Conservation (phyloP, 2,797 vertebrate genomes). For the Anguilla megastoma region DNA sequence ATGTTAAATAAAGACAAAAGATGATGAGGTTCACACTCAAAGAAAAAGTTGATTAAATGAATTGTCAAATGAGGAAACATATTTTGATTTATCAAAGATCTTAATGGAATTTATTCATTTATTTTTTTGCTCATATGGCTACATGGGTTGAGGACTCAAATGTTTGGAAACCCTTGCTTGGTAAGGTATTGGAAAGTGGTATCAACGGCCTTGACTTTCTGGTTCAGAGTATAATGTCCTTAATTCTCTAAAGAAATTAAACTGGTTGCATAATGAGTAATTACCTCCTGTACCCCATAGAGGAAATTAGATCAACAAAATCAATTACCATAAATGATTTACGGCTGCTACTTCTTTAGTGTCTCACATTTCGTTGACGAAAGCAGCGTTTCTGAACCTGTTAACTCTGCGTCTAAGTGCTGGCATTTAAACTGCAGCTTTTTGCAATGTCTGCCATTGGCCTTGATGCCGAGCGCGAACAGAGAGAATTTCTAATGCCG, state of each 20-base stretch:
- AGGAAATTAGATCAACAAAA: background rate
- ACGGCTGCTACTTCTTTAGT: background rate
- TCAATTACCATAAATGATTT: background rate
- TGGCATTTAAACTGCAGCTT: conserved; percentile 11
- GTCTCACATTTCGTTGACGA: background rate
- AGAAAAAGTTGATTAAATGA: too few species aligned
- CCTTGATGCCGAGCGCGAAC: conserved; percentile 28
- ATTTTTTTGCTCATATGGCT: too few species aligned
- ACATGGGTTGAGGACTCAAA: too few species aligned
- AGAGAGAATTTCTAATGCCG: conserved; percentile 25
- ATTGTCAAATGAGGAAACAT: too few species aligned
- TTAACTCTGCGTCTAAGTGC: background rate
- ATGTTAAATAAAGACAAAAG: too few species aligned
- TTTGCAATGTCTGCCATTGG: background rate
- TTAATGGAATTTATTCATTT: too few species aligned
- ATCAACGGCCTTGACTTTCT: background rate
- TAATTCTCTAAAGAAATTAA: background rate
- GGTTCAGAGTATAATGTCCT: background rate
- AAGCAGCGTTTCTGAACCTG: background rate
- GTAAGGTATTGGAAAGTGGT: background rate
- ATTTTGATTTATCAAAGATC: too few species aligned
- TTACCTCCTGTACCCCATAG: background rate
- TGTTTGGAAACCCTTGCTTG: background rate
- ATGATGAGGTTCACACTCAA: too few species aligned
- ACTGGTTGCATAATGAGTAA: background rate